Percentiles rank a stretch among this genome's conserved stretches.
Conservation (phyloP, 2,113 vertebrate genomes). For the Ceyx melanurus region DNA sequence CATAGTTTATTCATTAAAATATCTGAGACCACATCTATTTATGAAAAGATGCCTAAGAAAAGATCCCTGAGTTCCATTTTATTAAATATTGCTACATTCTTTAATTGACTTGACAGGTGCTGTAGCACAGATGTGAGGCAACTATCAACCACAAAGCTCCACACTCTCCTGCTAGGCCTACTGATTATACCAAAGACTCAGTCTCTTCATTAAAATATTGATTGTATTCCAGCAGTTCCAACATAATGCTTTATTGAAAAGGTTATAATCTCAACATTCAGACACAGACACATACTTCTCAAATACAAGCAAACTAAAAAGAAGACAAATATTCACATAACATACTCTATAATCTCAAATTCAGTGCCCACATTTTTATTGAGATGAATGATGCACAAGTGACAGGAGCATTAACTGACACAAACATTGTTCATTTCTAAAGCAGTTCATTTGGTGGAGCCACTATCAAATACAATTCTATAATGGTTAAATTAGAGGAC, state of each 20-base stretch:
- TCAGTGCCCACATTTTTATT: background rate
- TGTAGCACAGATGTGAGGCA: background rate
- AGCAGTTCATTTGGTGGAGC: background rate
- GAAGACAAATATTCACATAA: background rate
- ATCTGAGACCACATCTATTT: background rate
- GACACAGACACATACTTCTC: background rate
- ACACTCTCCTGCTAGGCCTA: background rate
- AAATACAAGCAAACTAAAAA: background rate
- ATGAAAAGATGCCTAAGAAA: background rate
- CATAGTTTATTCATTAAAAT: background rate
- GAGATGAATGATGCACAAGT: background rate
- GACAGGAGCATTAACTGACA: background rate
- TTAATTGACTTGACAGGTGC: background rate
- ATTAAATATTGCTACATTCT: background rate
- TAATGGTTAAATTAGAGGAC: background rate
- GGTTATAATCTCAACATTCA: background rate
- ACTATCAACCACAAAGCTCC: background rate
- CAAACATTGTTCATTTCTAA: background rate
- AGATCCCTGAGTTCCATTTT: background rate
- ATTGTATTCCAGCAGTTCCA: background rate
- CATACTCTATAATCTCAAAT: background rate
- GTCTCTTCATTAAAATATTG: background rate
- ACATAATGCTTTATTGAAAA: background rate
- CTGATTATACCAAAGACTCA: background rate
- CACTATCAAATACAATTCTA: slow-evolving; percentile 21